Evolutionary conservation across 1,140 invertebrate species (phyloP).

Genomic region (Pygmarrhopalites habei): DNA sequence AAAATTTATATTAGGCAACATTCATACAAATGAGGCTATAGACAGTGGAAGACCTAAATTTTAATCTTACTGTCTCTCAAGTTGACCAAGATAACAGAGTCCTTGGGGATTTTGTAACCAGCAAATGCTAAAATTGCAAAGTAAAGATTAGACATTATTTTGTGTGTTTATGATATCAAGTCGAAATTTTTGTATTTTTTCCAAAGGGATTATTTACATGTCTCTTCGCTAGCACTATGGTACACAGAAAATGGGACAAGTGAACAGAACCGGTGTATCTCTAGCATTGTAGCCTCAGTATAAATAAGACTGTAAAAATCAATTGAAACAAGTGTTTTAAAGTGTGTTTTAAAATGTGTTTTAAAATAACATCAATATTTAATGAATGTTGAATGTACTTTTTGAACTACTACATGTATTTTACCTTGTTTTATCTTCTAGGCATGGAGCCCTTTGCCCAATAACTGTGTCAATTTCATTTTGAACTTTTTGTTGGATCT

Average conservation of each 20-base stretch:
- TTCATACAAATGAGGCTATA: no score
- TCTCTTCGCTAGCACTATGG: slow-evolving; percentile 30
- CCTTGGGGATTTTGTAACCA: slow-evolving; percentile 37
- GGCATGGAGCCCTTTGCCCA: slow-evolving; percentile 44
- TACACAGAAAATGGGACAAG: slow-evolving; percentile 32
- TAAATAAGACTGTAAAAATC: slow-evolving; percentile 25
- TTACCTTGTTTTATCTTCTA: slow-evolving; percentile 44
- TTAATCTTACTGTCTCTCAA: no score
- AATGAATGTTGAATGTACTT: background rate
- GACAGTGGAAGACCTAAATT: no score
- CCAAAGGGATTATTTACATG: no score
- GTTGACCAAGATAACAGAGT: slow-evolving; percentile 31
- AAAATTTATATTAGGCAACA: no score
- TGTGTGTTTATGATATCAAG: no score
- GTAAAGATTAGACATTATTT: background rate
- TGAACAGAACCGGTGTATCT: slow-evolving; percentile 37
- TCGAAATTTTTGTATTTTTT: no score
- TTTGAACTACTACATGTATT: background rate
- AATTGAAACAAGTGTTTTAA: slow-evolving; percentile 7
- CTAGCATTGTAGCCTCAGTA: slow-evolving; percentile 35
- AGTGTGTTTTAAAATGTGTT: no score
- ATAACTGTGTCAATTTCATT: slow-evolving; percentile 50
- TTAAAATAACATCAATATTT: background rate
- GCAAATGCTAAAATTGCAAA: slow-evolving; percentile 20
- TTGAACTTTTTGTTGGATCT: slow-evolving; percentile 48